Evolutionary conservation across 1,140 invertebrate species (phyloP).

Genomic region (Rhagoletis zephyria): DNA sequence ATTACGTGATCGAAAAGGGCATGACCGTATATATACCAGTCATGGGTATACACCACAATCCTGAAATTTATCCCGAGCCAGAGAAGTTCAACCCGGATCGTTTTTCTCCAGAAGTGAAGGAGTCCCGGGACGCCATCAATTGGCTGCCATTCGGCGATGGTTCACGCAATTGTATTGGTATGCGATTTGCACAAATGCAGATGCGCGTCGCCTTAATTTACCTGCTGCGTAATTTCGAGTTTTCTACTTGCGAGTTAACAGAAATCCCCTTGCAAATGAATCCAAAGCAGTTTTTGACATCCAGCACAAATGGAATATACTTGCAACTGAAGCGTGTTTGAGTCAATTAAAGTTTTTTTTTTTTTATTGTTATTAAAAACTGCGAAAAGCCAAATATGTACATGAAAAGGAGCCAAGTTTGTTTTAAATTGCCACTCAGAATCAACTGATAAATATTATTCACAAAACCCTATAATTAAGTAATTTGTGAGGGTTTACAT

Average conservation of each 20-base stretch:
- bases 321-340: background rate
- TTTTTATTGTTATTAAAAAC: no score
- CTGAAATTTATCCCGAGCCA: slow-evolving; percentile 75
- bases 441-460: no score
- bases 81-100: slow-evolving; percentile 77
- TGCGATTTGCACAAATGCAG: slow-evolving; percentile 71
- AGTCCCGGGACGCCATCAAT: slow-evolving; percentile 70
- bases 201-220: slow-evolving; percentile 67
- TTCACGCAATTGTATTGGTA: slow-evolving; percentile 75
- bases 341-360: background rate
- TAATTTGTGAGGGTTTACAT: no score
- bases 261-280: slow-evolving; percentile 43
- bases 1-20: slow-evolving; percentile 67
- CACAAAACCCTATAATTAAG: no score
- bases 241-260: slow-evolving; percentile 59
- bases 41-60: slow-evolving; percentile 76
- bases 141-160: slow-evolving; percentile 77
- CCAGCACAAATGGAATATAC: background rate
- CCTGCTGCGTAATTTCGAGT: slow-evolving; percentile 67
- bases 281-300: background rate
- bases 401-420: no score
- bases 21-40: slow-evolving; percentile 75
- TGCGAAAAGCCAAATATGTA: no score
- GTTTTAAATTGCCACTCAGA: no score
- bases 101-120: slow-evolving; percentile 71